These are phyloP conservation scores for Brachionichthys hirsutus DNA, from an alignment of 2,113 vertebrate genomes.

Conservation along the genomic window DNA sequence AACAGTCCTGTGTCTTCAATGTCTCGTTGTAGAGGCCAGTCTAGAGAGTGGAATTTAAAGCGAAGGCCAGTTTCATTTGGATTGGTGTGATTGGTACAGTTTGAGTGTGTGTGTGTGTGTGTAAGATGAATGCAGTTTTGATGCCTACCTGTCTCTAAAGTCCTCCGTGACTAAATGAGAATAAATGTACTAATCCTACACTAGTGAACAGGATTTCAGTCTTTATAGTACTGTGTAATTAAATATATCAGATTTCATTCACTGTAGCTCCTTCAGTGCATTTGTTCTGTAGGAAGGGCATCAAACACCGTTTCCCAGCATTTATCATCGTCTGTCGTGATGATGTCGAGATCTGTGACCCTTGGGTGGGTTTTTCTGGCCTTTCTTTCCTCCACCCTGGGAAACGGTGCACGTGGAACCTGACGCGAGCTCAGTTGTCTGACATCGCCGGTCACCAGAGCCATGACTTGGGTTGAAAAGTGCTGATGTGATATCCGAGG, in stretches of 20 bases:
- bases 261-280: background rate
- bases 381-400: slow-evolving; percentile 50
- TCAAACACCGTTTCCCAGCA: slow-evolving; percentile 11
- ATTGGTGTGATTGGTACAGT: no score
- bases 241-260: background rate
- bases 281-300: background rate
- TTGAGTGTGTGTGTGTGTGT: no score
- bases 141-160: no score
- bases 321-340: slow-evolving; percentile 41
- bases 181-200: no score
- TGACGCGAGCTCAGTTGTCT: slow-evolving; percentile 16
- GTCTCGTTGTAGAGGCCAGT: no score
- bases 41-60: no score
- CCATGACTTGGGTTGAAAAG: background rate
- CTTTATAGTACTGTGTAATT: background rate
- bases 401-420: slow-evolving; percentile 31
- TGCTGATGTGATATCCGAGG: slow-evolving; percentile 35
- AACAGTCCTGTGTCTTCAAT: no score
- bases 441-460: background rate
- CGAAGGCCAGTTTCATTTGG: no score
- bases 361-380: no score
- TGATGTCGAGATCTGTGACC: slow-evolving; percentile 33
- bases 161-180: no score
- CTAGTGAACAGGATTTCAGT: no score
- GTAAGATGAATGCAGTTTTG: no score